Evolutionary conservation across 2,113 vertebrate genomes (phyloP).

Genomic region (Hydropotes inermis): DNA sequence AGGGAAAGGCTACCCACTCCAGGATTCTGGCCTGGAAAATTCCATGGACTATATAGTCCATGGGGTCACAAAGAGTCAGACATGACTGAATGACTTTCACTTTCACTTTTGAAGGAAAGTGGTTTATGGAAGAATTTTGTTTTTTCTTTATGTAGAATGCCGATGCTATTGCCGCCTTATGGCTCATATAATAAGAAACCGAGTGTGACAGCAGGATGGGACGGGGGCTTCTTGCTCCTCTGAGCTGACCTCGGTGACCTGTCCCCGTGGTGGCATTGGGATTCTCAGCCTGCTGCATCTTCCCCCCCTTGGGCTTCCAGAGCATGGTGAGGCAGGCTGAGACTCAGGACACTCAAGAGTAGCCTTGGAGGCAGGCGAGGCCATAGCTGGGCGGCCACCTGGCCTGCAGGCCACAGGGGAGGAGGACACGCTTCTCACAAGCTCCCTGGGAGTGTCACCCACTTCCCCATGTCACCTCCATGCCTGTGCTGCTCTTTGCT

Average conservation of each 20-base stretch:
- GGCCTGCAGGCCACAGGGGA: too few species aligned
- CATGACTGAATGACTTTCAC: not conserved
- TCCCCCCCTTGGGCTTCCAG: not conserved
- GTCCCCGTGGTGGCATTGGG: not conserved
- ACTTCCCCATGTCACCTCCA: not conserved
- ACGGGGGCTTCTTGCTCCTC: not conserved
- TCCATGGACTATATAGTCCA: not conserved
- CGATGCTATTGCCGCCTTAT: too few species aligned
- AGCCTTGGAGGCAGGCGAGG: not conserved
- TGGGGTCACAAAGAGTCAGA: not conserved
- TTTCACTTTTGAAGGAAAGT: not conserved
- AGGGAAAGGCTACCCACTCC: not conserved
- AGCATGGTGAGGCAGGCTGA: not conserved
- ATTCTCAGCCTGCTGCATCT: accelerated
- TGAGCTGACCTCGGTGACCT: not conserved
- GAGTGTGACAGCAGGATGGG: too few species aligned
- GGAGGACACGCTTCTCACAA: not conserved
- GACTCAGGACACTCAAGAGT: not conserved
- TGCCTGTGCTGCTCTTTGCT: not conserved
- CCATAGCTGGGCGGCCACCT: accelerated
- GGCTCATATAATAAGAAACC: not conserved
- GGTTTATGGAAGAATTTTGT: not conserved
- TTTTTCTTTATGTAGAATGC: not conserved
- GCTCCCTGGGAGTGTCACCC: not conserved
- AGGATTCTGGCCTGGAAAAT: not conserved